Percentiles rank a stretch among this genome's conserved stretches.
Conservation (phyloP, 2,113 vertebrate genomes). For the Rhizomys pruinosus region DNA sequence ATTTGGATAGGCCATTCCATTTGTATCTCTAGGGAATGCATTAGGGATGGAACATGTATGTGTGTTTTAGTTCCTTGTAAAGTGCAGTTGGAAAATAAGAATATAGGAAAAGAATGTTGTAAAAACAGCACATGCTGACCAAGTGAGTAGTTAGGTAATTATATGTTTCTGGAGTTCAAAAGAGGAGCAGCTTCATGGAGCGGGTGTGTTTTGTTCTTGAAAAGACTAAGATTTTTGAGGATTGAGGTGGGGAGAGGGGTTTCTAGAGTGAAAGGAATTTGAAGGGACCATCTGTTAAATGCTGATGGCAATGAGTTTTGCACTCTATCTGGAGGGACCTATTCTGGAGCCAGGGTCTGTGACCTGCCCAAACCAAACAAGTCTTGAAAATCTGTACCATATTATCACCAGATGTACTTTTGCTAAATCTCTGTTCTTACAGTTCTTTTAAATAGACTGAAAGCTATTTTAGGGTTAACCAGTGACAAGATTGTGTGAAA, state of each 20-base stretch:
- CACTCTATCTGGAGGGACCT: neutral
- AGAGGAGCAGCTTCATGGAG: neutral
- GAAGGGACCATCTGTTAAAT: neutral
- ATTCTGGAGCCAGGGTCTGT: neutral
- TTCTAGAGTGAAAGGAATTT: neutral
- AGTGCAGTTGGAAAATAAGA: slow-evolving; percentile 25
- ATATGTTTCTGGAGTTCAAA: slow-evolving; percentile 13
- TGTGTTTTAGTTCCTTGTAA: slow-evolving; percentile 9
- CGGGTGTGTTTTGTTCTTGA: neutral
- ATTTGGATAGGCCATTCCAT: neutral
- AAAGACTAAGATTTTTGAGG: neutral
- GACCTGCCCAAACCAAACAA: neutral
- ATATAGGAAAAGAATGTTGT: slow-evolving; percentile 25
- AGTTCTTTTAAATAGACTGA: slow-evolving; percentile 26
- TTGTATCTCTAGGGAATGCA: neutral
- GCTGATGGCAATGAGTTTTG: neutral
- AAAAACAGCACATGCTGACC: slow-evolving; percentile 5
- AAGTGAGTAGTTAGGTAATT: slow-evolving; percentile 9
- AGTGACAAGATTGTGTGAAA: neutral
- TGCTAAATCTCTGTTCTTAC: neutral
- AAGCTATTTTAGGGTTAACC: neutral
- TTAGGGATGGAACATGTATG: neutral
- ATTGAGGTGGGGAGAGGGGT: neutral
- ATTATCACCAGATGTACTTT: neutral
- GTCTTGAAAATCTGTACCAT: neutral